A percentile compares a stretch with the other conserved stretches of the same genome.
These are phyloP conservation scores for Hypothenemus hampei DNA, from an alignment of 1,140 invertebrate genomes.

Conservation along the genomic window DNA sequence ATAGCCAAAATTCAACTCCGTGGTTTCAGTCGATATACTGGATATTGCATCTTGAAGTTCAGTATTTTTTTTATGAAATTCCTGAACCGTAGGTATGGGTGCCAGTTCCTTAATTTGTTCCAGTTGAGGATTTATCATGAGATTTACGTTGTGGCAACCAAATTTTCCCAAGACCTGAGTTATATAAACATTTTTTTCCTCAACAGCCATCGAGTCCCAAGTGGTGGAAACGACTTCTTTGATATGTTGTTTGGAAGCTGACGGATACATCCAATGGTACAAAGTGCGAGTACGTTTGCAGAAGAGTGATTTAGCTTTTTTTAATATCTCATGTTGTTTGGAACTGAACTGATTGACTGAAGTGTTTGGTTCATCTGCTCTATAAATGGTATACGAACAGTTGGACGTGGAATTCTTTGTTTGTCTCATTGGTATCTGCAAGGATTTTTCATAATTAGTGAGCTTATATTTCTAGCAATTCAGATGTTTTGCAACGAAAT, in stretches of 20 bases:
- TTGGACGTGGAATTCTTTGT: too few relatives aligned
- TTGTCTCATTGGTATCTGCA: too few relatives aligned
- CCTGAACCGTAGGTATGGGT: conserved; percentile 9
- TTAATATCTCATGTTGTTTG: conserved; percentile 40
- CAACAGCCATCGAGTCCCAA: conserved; percentile 40
- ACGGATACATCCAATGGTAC: conserved; percentile 46
- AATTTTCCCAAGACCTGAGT: conserved; percentile 44
- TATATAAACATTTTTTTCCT: conserved; percentile 45
- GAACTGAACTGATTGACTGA: conserved; percentile 5
- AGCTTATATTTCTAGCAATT: too few relatives aligned
- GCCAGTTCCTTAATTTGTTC: conserved; percentile 33
- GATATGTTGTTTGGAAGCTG: conserved; percentile 40
- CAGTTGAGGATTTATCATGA: conserved; percentile 45
- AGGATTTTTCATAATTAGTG: too few relatives aligned
- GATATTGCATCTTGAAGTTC: conserved; percentile 31
- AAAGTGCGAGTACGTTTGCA: conserved; percentile 45
- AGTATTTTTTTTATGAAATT: conserved; percentile 15
- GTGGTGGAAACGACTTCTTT: conserved; percentile 39
- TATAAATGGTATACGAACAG: neutral
- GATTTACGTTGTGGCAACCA: conserved; percentile 35
- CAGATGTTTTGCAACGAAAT: too few relatives aligned
- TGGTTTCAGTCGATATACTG: conserved; percentile 19
- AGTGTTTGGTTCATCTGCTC: neutral
- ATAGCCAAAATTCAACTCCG: neutral
- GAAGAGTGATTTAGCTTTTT: conserved; percentile 44